phyloP scores from a whole-genome alignment of 2,797 vertebrate species.

The Protosalanx chinensis region DNA sequence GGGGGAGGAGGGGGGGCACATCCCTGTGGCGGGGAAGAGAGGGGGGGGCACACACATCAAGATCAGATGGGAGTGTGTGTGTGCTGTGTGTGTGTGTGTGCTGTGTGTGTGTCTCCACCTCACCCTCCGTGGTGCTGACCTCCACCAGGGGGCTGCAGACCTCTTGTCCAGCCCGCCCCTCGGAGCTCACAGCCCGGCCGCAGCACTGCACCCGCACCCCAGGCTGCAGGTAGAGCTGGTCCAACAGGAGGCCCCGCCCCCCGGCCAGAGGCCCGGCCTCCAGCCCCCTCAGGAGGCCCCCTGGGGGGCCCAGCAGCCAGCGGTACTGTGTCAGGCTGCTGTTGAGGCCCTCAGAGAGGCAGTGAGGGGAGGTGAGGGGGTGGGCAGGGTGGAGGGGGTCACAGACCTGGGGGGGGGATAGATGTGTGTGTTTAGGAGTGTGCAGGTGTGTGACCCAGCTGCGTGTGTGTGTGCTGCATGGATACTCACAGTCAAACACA shows the following conservation, averaged over 20 bases:
- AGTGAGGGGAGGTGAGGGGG: slow-evolving; percentile 59
- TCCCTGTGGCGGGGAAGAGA: slow-evolving; percentile 46
- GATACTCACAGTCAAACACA: slow-evolving; percentile 46
- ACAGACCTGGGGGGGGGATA: slow-evolving; percentile 40
- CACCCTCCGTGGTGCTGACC: slow-evolving; percentile 54
- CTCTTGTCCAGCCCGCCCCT: slow-evolving; percentile 54
- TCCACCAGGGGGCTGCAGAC: slow-evolving; percentile 50
- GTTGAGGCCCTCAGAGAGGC: slow-evolving; percentile 56
- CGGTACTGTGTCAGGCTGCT: slow-evolving; percentile 53
- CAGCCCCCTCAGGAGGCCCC: slow-evolving; percentile 54
- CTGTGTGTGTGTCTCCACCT: background rate
- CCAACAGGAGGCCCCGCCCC: slow-evolving; percentile 52
- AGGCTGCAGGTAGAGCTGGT: slow-evolving; percentile 60
- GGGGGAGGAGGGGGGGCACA: slow-evolving; percentile 63
- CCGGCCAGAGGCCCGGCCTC: slow-evolving; percentile 47
- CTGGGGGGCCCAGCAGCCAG: slow-evolving; percentile 59
- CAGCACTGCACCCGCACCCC: slow-evolving; percentile 58
- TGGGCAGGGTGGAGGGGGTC: slow-evolving; percentile 61
- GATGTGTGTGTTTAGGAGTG: too few relatives aligned
- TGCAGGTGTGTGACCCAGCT: too few relatives aligned
- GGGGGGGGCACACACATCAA: slow-evolving; percentile 5
- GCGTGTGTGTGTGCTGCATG: too few relatives aligned
- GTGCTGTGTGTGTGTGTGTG: too few relatives aligned
- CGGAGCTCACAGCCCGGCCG: slow-evolving; percentile 47
- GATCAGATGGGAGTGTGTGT: background rate